A percentile compares a stretch with the other conserved stretches of the same genome.
phyloP scores from a whole-genome alignment of 2,797 vertebrate species.

The Rhabdophis nuchalis region DNA sequence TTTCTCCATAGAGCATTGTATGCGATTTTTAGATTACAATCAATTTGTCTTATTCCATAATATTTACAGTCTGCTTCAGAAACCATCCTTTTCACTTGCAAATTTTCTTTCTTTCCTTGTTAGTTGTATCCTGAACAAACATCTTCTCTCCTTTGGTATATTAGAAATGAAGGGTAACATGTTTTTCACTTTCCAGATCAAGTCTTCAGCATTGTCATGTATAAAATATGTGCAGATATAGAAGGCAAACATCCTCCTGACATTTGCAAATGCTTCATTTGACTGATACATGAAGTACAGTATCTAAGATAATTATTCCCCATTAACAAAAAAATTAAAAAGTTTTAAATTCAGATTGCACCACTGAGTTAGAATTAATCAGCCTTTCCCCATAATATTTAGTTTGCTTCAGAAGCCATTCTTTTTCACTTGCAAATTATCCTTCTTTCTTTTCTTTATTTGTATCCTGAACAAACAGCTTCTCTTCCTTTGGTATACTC shows the following conservation, averaged over 20 bases:
- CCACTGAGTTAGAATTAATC: neutral
- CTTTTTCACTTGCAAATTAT: neutral
- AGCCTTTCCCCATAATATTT: neutral
- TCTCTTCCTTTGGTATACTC: neutral
- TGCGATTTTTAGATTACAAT: neutral
- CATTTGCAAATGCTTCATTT: neutral
- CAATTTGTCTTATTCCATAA: neutral
- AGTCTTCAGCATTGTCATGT: neutral
- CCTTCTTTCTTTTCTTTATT: neutral
- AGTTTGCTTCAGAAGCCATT: neutral
- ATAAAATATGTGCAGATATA: neutral
- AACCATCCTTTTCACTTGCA: neutral
- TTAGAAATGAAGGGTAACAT: neutral
- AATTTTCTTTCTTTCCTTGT: neutral
- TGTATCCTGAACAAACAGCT: slow-evolving; percentile 3
- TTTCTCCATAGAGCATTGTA: neutral
- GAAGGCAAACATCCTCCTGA: neutral
- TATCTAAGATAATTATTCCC: neutral
- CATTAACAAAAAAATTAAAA: neutral
- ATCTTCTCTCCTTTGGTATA: neutral
- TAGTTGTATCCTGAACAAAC: slow-evolving; percentile 18
- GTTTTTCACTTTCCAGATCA: neutral
- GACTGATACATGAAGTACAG: neutral
- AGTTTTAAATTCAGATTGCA: neutral
- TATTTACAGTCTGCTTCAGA: neutral